Evolutionary conservation across 2,888 invertebrate species (phyloP).

Genomic region (Dolomedes plantarius): DNA sequence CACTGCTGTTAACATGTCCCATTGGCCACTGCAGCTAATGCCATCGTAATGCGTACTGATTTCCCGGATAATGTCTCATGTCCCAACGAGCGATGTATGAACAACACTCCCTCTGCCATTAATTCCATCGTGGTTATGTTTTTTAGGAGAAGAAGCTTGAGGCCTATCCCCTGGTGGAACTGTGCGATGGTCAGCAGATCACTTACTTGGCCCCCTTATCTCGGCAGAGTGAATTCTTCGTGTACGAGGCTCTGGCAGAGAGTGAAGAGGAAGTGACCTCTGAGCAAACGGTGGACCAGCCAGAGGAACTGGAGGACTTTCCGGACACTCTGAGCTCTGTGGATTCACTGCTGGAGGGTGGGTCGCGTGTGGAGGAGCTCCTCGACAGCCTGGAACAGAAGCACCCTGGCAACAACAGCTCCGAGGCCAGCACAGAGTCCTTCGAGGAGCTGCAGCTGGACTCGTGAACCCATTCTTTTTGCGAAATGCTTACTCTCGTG

Average conservation of each 20-base stretch:
- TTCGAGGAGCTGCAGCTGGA: constrained; percentile 73
- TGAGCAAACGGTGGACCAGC: constrained; percentile 65
- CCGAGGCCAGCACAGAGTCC: constrained; percentile 73
- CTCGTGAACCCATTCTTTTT: constrained; percentile 33
- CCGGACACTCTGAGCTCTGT: constrained; percentile 55
- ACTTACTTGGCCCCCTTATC: constrained; percentile 78
- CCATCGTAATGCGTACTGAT: too few species aligned
- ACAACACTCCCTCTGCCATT: too few species aligned
- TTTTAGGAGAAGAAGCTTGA: constrained; percentile 75
- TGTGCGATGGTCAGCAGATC: constrained; percentile 77
- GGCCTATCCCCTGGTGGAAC: constrained; percentile 78
- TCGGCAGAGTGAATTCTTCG: constrained; percentile 78
- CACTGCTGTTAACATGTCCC: too few species aligned
- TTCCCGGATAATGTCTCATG: too few species aligned
- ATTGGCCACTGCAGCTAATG: too few species aligned
- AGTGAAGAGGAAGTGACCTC: constrained; percentile 69
- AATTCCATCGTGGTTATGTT: too few species aligned
- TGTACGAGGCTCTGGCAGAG: constrained; percentile 76
- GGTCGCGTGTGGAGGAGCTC: constrained; percentile 52
- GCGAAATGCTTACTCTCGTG: neutral
- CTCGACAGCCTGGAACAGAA: constrained; percentile 61
- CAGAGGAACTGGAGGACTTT: constrained; percentile 56
- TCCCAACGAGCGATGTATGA: too few species aligned
- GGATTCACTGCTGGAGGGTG: constrained; percentile 40
- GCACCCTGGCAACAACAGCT: constrained; percentile 52